A percentile compares a stretch with the other conserved stretches of the same genome.
phyloP scores from a whole-genome alignment of 2,888 invertebrate genomes.

The Eugnorisma glareosa region DNA sequence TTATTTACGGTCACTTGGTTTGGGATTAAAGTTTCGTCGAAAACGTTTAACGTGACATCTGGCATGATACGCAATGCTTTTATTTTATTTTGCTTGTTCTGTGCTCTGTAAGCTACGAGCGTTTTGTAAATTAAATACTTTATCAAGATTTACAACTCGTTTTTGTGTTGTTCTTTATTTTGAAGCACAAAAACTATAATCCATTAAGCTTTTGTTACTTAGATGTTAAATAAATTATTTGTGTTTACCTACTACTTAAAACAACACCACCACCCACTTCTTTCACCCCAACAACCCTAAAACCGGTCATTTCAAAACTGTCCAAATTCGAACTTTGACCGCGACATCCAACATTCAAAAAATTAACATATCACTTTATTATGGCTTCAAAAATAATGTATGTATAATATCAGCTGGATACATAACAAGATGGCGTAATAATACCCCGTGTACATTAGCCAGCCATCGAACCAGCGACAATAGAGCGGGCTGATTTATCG shows the following conservation, averaged over 20 bases:
- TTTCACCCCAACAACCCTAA: neutral
- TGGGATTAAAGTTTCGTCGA: slow-evolving; percentile 54
- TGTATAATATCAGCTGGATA: slow-evolving; percentile 68
- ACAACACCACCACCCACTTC: neutral
- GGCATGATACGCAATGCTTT: slow-evolving; percentile 37
- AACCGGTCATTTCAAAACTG: slow-evolving; percentile 10
- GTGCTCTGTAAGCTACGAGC: slow-evolving; percentile 7
- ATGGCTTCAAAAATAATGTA: slow-evolving; percentile 69
- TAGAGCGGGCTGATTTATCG: slow-evolving; percentile 84
- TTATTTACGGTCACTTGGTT: slow-evolving; percentile 55
- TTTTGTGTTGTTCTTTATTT: slow-evolving; percentile 15
- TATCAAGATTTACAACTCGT: slow-evolving; percentile 1
- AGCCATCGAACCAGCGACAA: slow-evolving; percentile 78
- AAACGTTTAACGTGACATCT: slow-evolving; percentile 57
- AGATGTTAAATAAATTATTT: neutral
- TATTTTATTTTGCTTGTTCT: slow-evolving; percentile 39
- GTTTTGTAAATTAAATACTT: slow-evolving; percentile 37
- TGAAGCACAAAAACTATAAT: neutral
- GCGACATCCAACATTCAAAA: slow-evolving; percentile 44
- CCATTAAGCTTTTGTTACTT: neutral
- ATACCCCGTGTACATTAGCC: slow-evolving; percentile 83
- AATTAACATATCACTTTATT: slow-evolving; percentile 71
- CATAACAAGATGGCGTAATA: slow-evolving; percentile 74
- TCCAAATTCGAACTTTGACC: slow-evolving; percentile 36
- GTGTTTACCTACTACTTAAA: neutral